Conservation (phyloP, 2,888 invertebrate species). For the Trisateles emortualis region DNA sequence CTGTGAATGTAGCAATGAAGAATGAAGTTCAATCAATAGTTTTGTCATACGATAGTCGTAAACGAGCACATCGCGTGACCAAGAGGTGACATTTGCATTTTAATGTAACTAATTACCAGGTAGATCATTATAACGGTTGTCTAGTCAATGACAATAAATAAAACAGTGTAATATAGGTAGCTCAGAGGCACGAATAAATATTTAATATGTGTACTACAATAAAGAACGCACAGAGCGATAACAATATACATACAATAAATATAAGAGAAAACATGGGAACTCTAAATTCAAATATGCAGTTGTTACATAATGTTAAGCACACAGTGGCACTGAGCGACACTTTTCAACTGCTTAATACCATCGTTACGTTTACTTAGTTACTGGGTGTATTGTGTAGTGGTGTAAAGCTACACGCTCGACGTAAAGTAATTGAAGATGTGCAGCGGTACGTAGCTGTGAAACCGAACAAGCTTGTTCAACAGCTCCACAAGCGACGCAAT, state of each 20-base stretch:
- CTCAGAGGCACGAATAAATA: not conserved
- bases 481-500: slow-evolving; percentile 29
- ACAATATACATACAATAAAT: not conserved
- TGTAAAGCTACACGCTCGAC: slow-evolving; percentile 3
- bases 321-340: not conserved
- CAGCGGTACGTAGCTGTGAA: slow-evolving; percentile 20
- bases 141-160: slow-evolving; percentile 27
- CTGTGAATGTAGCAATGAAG: slow-evolving; percentile 39
- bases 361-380: slow-evolving; percentile 21
- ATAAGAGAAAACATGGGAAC: not conserved
- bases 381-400: slow-evolving; percentile 18
- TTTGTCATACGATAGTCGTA: slow-evolving; percentile 35
- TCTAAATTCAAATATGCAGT: slow-evolving; percentile 3
- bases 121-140: slow-evolving; percentile 56
- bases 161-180: slow-evolving; percentile 12
- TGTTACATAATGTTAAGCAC: slow-evolving; percentile 5
- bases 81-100: slow-evolving; percentile 69
- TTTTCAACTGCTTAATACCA: slow-evolving; percentile 8
- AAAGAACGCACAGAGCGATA: not conserved
- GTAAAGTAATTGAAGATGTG: slow-evolving; percentile 12
- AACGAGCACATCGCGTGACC: slow-evolving; percentile 58
- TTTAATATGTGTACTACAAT: not conserved
- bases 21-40: slow-evolving; percentile 48
- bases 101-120: slow-evolving; percentile 63
- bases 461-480: slow-evolving; percentile 40